A percentile compares a stretch with the other conserved stretches of the same genome.
phyloP scores from a whole-genome alignment of 2,888 invertebrate species.

The Trissolcus brochymenae region DNA sequence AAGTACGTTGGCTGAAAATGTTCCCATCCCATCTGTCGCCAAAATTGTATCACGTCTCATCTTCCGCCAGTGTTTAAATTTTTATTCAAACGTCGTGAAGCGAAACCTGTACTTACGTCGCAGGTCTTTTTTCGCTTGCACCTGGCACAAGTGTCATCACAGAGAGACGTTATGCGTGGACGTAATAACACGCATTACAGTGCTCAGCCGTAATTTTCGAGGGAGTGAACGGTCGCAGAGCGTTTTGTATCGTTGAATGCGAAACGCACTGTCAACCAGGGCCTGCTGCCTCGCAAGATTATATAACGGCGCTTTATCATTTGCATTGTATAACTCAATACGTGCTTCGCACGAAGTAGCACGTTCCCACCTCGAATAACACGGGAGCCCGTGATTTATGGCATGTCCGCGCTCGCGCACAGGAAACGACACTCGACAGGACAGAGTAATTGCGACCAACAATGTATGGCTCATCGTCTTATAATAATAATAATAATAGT shows the following conservation, averaged over 20 bases:
- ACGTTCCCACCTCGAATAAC: constrained; percentile 53
- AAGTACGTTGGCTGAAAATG: neutral
- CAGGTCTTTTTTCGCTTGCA: neutral
- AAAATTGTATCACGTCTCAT: constrained; percentile 1
- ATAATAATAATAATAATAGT: constrained; percentile 29
- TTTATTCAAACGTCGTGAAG: neutral
- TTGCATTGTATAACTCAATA: constrained; percentile 57
- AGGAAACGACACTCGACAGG: constrained; percentile 54
- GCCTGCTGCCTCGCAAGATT: constrained; percentile 47
- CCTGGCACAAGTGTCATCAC: constrained; percentile 12
- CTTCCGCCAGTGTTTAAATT: neutral
- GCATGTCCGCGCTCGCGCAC: constrained; percentile 50
- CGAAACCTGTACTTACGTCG: neutral
- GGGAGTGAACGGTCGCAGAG: constrained; percentile 42
- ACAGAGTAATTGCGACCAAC: constrained; percentile 55
- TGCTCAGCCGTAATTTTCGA: constrained; percentile 26
- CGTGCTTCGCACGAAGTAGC: constrained; percentile 51
- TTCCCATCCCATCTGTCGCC: neutral
- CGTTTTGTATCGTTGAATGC: constrained; percentile 45
- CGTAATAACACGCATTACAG: constrained; percentile 35
- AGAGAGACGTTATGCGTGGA: constrained; percentile 14
- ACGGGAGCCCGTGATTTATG: constrained; percentile 51
- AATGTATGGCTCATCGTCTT: constrained; percentile 52
- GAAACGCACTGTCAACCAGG: constrained; percentile 50
- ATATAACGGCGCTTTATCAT: constrained; percentile 56